phyloP scores from a whole-genome alignment of 2,888 invertebrate species.

The Candidula unifasciata region DNA sequence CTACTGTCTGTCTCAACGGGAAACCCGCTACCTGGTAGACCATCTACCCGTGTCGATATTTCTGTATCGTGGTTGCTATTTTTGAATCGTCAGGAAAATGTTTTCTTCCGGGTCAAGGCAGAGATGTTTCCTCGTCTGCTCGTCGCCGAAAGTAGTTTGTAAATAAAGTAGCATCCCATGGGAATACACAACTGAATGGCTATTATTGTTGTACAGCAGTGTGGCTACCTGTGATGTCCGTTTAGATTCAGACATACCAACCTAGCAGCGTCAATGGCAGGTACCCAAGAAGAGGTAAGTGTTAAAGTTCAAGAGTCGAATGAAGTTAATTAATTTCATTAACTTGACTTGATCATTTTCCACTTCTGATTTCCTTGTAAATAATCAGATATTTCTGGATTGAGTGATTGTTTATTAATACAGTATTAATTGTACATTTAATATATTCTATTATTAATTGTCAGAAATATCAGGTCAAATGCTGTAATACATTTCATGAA shows the following conservation, averaged over 20 bases:
- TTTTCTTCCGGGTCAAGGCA: constrained; percentile 23
- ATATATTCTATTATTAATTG: no score
- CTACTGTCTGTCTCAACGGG: no score
- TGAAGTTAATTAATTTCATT: background rate
- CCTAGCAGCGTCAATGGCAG: constrained; percentile 7
- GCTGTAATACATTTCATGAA: no score
- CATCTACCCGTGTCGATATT: no score
- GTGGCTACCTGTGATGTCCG: background rate
- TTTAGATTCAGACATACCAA: background rate
- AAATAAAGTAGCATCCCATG: no score
- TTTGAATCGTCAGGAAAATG: background rate
- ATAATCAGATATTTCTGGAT: no score
- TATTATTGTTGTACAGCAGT: background rate
- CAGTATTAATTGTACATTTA: no score
- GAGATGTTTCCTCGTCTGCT: constrained; percentile 21
- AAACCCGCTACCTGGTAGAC: no score
- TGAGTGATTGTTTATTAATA: background rate
- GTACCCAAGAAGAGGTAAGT: constrained; percentile 1
- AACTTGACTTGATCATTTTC: background rate
- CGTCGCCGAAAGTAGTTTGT: background rate
- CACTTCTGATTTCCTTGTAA: no score
- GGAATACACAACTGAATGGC: no score
- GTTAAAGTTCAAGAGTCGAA: background rate
- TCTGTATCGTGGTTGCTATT: background rate
- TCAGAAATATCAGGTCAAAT: no score